Evolutionary conservation across 1,140 invertebrate species (phyloP).

Genomic region (Octopus sinensis): DNA sequence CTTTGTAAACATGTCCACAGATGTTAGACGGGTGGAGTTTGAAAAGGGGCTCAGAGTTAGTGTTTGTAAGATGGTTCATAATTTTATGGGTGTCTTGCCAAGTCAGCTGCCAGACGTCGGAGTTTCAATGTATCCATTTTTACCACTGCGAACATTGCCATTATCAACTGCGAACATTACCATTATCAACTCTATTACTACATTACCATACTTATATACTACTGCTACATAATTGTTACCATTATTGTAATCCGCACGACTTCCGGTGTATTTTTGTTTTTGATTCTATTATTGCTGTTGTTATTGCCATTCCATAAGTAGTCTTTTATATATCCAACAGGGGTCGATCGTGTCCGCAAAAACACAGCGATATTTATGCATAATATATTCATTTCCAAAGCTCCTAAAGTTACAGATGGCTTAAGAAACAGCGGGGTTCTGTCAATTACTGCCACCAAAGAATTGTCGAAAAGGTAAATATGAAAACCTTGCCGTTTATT

Average conservation of each 20-base stretch:
- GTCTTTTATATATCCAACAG: not conserved
- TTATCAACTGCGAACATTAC: too few species aligned
- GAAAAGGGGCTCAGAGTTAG: too few species aligned
- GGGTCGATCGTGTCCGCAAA: not conserved
- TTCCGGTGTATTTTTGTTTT: not conserved
- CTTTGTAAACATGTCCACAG: too few species aligned
- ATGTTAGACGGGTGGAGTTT: too few species aligned
- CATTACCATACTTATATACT: too few species aligned
- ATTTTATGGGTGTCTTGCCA: too few species aligned
- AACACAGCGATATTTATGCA: slow-evolving; percentile 9
- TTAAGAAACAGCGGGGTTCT: not conserved
- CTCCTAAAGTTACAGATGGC: not conserved
- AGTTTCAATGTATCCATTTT: too few species aligned
- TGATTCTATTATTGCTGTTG: not conserved
- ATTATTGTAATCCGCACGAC: not conserved
- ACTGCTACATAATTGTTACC: not conserved
- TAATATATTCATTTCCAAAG: slow-evolving; percentile 12
- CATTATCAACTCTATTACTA: too few species aligned
- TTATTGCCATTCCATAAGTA: not conserved
- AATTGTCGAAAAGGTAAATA: slow-evolving; percentile 8
- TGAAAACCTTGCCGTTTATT: not conserved
- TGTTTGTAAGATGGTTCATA: too few species aligned
- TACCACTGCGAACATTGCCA: too few species aligned
- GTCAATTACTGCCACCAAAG: not conserved
- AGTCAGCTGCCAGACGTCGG: too few species aligned